A percentile compares a stretch with the other conserved stretches of the same genome.
Evolutionary conservation across 2,113 vertebrate species (phyloP).

Genomic region (Equus przewalskii): DNA sequence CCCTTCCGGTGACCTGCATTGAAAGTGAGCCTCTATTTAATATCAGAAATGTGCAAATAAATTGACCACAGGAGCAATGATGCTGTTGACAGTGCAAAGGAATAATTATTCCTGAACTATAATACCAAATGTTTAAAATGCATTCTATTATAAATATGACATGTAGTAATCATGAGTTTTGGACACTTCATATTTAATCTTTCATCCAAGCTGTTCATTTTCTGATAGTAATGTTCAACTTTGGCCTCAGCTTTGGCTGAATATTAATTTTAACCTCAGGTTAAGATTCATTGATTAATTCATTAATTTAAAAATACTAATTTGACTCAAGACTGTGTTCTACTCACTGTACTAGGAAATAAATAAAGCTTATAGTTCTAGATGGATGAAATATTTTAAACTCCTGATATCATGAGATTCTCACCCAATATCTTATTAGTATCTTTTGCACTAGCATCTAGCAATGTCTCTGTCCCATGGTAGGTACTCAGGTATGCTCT

Average conservation of each 20-base stretch:
- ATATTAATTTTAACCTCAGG: not conserved
- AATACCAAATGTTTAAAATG: not conserved
- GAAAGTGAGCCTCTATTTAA: not conserved
- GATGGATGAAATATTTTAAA: not conserved
- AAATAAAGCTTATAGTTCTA: not conserved
- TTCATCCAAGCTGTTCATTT: slow-evolving; percentile 5
- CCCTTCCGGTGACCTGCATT: not conserved
- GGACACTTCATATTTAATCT: not conserved
- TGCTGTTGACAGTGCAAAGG: not conserved
- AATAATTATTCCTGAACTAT: not conserved
- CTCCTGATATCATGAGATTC: not conserved
- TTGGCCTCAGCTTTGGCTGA: not conserved
- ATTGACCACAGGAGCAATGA: not conserved
- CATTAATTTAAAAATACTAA: slow-evolving; percentile 42
- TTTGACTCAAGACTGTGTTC: not conserved
- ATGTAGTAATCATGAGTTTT: not conserved
- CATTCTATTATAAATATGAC: not conserved
- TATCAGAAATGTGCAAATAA: not conserved
- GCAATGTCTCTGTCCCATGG: not conserved
- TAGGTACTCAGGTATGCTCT: not conserved
- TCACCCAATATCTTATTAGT: not conserved
- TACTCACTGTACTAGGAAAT: not conserved
- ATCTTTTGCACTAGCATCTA: not conserved
- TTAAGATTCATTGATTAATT: not conserved
- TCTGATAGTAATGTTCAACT: not conserved